phyloP scores from a whole-genome alignment of 2,113 vertebrate species.

The Trematocara variabile region DNA sequence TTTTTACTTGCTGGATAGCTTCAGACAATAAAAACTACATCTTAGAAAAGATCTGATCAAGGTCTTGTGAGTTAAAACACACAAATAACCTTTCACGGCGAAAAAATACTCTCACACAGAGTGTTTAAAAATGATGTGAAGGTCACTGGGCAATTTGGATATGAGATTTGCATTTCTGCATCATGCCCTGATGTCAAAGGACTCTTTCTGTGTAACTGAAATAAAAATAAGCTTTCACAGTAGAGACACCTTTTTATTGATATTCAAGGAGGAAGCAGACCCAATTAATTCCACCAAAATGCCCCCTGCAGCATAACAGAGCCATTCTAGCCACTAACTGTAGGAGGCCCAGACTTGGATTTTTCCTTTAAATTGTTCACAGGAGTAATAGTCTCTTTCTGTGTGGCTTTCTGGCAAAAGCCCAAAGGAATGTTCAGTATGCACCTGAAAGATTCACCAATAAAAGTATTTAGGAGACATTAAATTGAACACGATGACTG shows the following conservation, averaged over 20 bases:
- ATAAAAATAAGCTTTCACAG: not conserved
- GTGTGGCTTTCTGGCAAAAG: conserved; percentile 42
- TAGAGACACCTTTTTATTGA: not conserved
- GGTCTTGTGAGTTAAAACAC: not conserved
- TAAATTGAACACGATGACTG: conserved; percentile 49
- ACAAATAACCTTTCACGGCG: not conserved
- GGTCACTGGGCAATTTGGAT: not conserved
- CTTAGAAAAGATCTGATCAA: not conserved
- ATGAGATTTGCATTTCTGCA: not conserved
- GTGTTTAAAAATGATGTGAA: not conserved
- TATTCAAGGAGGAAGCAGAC: not conserved
- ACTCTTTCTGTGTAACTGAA: not conserved
- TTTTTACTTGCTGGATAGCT: not conserved
- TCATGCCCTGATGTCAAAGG: not conserved
- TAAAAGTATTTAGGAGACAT: conserved; percentile 69
- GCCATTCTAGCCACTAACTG: not conserved
- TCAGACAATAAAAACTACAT: not conserved
- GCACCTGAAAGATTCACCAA: conserved; percentile 70
- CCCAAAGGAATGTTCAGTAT: conserved; percentile 71
- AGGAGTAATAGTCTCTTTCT: conserved; percentile 16
- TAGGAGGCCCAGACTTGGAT: not conserved
- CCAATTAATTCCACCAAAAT: not conserved
- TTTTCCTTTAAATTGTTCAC: not conserved
- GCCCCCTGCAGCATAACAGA: not conserved
- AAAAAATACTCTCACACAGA: not conserved